Evolutionary conservation across 2,797 vertebrate genomes (phyloP).

Genomic region (Coregonus ussuriensis): DNA sequence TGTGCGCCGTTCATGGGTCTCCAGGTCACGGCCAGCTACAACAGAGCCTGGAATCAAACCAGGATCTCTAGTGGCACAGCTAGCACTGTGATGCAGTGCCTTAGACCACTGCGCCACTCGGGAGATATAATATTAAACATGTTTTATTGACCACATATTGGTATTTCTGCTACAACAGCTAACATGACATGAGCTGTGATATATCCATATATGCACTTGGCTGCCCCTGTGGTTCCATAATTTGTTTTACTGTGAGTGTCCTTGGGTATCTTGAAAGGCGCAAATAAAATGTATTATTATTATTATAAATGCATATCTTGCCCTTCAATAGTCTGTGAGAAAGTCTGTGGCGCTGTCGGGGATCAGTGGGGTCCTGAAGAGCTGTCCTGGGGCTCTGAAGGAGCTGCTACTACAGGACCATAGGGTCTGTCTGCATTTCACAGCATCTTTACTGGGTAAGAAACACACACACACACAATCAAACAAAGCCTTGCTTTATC

Average conservation of each 20-base stretch:
- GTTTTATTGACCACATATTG: background rate
- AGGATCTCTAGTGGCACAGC: too few species aligned
- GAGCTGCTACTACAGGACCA: constrained; percentile 81
- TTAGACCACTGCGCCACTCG: too few species aligned
- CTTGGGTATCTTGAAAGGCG: background rate
- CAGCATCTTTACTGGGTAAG: constrained; percentile 84
- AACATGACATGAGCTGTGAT: background rate
- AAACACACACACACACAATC: constrained; percentile 1
- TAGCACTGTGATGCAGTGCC: too few species aligned
- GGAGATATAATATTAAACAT: background rate
- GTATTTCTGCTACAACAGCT: background rate
- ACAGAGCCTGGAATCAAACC: too few species aligned
- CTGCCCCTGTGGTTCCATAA: background rate
- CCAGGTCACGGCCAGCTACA: too few species aligned
- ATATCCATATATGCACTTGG: background rate
- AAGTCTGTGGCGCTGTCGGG: constrained; percentile 70
- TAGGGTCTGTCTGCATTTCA: constrained; percentile 76
- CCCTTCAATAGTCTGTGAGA: constrained; percentile 65
- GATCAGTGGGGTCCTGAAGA: constrained; percentile 67
- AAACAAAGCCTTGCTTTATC: background rate
- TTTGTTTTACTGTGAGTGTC: too few species aligned
- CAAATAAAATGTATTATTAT: background rate
- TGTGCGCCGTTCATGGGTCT: too few species aligned
- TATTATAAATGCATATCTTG: background rate
- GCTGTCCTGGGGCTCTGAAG: constrained; percentile 68